These are phyloP conservation scores for Euzophera pinguis DNA, from an alignment of 2,888 invertebrate species.

Conservation along the genomic window DNA sequence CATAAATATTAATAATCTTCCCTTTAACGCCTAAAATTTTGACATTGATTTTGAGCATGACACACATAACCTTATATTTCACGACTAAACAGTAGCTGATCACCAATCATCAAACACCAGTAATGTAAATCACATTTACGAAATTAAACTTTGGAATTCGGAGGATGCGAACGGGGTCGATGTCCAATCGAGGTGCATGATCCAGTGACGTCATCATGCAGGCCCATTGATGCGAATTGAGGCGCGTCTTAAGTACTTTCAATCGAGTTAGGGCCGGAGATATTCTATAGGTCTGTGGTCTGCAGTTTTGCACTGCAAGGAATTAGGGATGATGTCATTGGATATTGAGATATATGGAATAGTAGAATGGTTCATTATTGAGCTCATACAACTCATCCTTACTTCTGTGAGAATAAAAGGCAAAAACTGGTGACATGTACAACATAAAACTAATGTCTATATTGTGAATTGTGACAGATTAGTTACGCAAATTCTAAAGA, in stretches of 20 bases:
- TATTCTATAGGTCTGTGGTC: neutral
- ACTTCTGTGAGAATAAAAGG: too few species aligned
- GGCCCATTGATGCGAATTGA: slow-evolving; percentile 8
- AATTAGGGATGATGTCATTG: neutral
- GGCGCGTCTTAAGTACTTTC: slow-evolving; percentile 3
- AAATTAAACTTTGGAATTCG: slow-evolving; percentile 3
- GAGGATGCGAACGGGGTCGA: slow-evolving; percentile 22
- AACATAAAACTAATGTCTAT: too few species aligned
- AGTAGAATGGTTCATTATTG: neutral
- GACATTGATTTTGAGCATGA: neutral
- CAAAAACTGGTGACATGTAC: too few species aligned
- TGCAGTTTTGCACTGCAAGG: neutral
- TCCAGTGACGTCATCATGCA: slow-evolving; percentile 21
- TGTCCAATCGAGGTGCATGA: slow-evolving; percentile 26
- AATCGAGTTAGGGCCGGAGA: slow-evolving; percentile 5
- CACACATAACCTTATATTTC: neutral
- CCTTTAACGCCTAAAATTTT: neutral
- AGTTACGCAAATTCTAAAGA: too few species aligned
- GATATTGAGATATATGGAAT: neutral
- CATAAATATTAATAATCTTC: neutral
- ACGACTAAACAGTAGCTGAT: neutral
- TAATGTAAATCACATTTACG: neutral
- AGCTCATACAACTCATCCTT: neutral
- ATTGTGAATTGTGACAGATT: too few species aligned
- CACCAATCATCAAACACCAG: neutral